Base-by-base conservation (phyloP, 1,140 invertebrate species). In the Cyclina sinensis region DNA sequence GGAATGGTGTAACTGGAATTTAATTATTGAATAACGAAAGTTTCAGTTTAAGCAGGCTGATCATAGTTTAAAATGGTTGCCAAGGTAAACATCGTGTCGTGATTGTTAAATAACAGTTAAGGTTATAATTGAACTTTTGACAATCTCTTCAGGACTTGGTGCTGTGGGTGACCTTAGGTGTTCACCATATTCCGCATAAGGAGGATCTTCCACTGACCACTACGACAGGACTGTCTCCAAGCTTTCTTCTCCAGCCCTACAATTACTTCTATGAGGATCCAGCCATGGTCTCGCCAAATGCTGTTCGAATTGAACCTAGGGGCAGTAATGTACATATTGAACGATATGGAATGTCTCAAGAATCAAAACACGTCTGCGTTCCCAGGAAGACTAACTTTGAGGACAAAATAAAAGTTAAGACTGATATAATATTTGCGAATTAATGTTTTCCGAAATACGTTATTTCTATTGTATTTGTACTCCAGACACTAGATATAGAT, bases 291-390 rank as follows among this genome's bases (percentile, higher is more conserved):
- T 92, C 93, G 30, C 83, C 88, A 27, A 91, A 94, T 39, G 91
- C 92, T 0, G 68, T 94, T 14, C 68, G 90, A 30, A 51, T 90
- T 97, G 97, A 98, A 39, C 92, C 98, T 46, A 70, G 59, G 16
- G 27, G 54, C 35, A 51, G 9, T 59, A 57, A n/a, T 27, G 76
- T 86, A 3, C n/a, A 35, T 51, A 62, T 86, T 27, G 76, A 86
- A 78, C 79, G 68, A 46, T 82, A 86, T 54, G 89, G 78, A 59
- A 35, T 74, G 37, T 37, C 84, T 39, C 70, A 37, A 7, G 39
- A 59, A 21, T 76, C 80, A 37, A 46, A 82, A 46, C 24, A 35
- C 14, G 65, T 32, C 16, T 82, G 80, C 57, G 80, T 82, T 27
- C 80, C 80, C 18, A 65, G 24, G 32, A 16, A 65, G n/a, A 82